Evolutionary conservation across 2,888 invertebrate genomes (phyloP), one percentile per base, ranked within the genome.

Genomic region (Euclidia mi): DNA sequence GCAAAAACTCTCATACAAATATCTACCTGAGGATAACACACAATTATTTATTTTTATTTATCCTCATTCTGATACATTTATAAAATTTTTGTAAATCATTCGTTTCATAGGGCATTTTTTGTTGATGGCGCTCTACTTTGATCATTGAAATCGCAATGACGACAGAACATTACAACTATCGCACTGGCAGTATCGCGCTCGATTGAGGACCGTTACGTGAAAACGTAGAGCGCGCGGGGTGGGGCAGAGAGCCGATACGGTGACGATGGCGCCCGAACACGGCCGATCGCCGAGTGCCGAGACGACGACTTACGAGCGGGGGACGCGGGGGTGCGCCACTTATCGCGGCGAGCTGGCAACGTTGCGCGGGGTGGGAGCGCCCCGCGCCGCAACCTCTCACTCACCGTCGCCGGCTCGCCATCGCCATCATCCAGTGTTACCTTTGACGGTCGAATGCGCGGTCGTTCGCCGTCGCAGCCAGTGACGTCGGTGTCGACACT

Each of bases 381-480:
- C 92, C 94, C 94, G 91, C 92, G 78, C 88, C 92, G 90, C 92
- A 91, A 95, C 95, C 95, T 95, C 95, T 92, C 91, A 91, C 95
- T 95, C 96, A 95, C 94, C 94, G 90, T 94, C 91, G 94, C 95
- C 92, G 91, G 91, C 86, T 92, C 90, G 92, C 94, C 86, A 84
- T 86, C 83, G 85, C 84, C 85, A 85, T 89, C 89, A 90, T 90
- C 92, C 95, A 95, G 95, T 95, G 95, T 95, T 95, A 95, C 95
- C 95, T 95, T 95, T 95, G 92, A 94, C 95, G 92, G 92, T 89
- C 89, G 94, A 89, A 88, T 86, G 91, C 88, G 84, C 87, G 91
- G 94, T 92, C 86, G 94, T 87, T 88, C 87, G 91, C 87, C 91
- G 92, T 87, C 87, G 90, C 88, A 90, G 90, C 87, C 88, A 92